A percentile compares a stretch with the other conserved stretches of the same genome.
Evolutionary conservation across 2,888 invertebrate genomes (phyloP).

Genomic region (Chymomyza amoena): DNA sequence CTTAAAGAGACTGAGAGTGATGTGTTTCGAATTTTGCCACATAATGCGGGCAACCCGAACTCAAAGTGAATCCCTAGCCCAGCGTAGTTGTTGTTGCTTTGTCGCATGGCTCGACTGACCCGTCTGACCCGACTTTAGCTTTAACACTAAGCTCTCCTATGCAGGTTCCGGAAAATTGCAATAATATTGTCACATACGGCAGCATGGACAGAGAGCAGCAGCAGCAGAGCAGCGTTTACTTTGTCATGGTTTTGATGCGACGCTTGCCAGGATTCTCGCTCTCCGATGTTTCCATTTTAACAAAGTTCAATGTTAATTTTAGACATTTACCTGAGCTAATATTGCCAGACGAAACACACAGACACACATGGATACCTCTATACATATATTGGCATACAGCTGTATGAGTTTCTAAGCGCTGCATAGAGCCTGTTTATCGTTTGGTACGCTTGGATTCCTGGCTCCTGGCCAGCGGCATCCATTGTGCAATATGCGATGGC

Average conservation of each 20-base stretch:
- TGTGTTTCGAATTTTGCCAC: slow-evolving; percentile 18
- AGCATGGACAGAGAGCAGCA: slow-evolving; percentile 10
- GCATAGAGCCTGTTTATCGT: not conserved
- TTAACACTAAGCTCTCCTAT: slow-evolving; percentile 40
- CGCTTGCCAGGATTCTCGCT: slow-evolving; percentile 23
- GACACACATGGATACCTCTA: slow-evolving; percentile 3
- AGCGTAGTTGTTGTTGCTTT: slow-evolving; percentile 19
- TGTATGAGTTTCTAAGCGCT: not conserved
- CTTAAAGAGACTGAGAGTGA: not conserved
- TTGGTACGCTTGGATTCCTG: not conserved
- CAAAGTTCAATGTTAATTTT: slow-evolving; percentile 74
- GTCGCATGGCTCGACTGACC: not conserved
- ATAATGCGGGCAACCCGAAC: slow-evolving; percentile 36
- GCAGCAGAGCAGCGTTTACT: not conserved
- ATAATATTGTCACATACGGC: slow-evolving; percentile 62
- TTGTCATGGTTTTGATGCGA: slow-evolving; percentile 9
- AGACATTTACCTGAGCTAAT: slow-evolving; percentile 71
- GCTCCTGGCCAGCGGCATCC: not conserved
- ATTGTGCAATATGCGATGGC: slow-evolving; percentile 7
- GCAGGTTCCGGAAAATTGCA: slow-evolving; percentile 65
- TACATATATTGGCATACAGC: slow-evolving; percentile 7
- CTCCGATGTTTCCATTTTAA: slow-evolving; percentile 34
- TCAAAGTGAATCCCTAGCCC: slow-evolving; percentile 23
- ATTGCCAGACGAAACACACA: slow-evolving; percentile 52
- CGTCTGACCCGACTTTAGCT: slow-evolving; percentile 46